These are phyloP conservation scores for Lottia gigantea DNA, from an alignment of 2,888 invertebrate species.

Conservation along the genomic window DNA sequence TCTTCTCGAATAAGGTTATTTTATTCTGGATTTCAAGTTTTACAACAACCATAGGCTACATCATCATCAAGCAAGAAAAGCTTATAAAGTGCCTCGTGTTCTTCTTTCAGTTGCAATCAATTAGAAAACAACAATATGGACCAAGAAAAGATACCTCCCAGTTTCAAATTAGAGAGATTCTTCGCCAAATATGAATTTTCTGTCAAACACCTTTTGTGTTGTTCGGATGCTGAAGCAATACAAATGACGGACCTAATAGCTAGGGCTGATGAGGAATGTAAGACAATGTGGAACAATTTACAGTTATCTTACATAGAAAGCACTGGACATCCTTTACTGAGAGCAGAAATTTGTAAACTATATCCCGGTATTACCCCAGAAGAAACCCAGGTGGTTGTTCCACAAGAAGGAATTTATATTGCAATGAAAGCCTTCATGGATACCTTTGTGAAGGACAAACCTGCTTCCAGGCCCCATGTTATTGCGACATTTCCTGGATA, in stretches of 20 bases:
- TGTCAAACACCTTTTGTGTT: constrained; percentile 26
- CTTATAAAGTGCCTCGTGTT: too few species aligned
- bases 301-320: constrained; percentile 32
- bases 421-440: constrained; percentile 33
- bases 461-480: constrained; percentile 19
- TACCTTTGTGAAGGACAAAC: constrained; percentile 19
- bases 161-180: constrained; percentile 17
- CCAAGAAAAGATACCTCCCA: too few species aligned
- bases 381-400: constrained; percentile 27
- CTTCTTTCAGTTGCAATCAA: too few species aligned
- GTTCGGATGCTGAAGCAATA: constrained; percentile 34
- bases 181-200: constrained; percentile 34
- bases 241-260: constrained; percentile 29
- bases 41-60: too few species aligned
- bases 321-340: constrained; percentile 31
- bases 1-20: too few species aligned
- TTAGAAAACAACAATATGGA: too few species aligned
- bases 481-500: constrained; percentile 33
- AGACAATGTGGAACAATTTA: constrained; percentile 29
- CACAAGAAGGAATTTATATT: constrained; percentile 37
- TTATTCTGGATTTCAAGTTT: too few species aligned
- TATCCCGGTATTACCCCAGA: constrained; percentile 18
- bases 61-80: too few species aligned
- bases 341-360: constrained; percentile 25
- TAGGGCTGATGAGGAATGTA: constrained; percentile 28